These are phyloP conservation scores for Drosophila tanythrix DNA, from an alignment of 2,888 invertebrate genomes.

Conservation along the genomic window DNA sequence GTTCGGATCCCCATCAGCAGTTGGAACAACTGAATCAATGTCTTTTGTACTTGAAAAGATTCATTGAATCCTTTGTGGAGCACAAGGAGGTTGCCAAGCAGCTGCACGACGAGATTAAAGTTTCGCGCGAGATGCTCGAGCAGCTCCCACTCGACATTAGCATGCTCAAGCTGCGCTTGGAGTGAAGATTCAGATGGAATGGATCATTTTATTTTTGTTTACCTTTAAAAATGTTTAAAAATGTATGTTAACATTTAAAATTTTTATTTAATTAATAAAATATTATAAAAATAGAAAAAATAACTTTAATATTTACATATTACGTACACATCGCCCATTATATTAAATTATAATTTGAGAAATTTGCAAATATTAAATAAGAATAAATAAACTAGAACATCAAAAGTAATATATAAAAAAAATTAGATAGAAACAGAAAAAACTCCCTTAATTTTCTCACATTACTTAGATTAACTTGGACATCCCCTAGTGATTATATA, in stretches of 20 bases:
- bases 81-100: conserved; percentile 88
- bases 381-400: background rate
- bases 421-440: background rate
- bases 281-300: too few relatives aligned
- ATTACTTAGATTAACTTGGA: background rate
- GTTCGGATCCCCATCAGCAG: conserved; percentile 88
- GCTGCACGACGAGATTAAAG: conserved; percentile 89
- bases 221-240: too few relatives aligned
- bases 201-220: too few relatives aligned
- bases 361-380: background rate
- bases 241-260: too few relatives aligned
- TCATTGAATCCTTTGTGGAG: conserved; percentile 91
- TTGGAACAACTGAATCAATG: conserved; percentile 89
- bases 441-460: background rate
- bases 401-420: background rate
- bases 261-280: too few relatives aligned
- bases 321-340: too few relatives aligned
- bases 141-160: conserved; percentile 91
- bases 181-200: conserved; percentile 10
- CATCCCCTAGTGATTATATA: background rate
- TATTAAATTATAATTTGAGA: too few relatives aligned
- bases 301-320: too few relatives aligned
- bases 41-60: conserved; percentile 88
- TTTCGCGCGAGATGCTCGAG: conserved; percentile 93
- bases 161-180: conserved; percentile 44